Evolutionary conservation across 2,113 vertebrate species (phyloP), one percentile per base, ranked within the genome.

Genomic region (Beaufortia kweichowensis): DNA sequence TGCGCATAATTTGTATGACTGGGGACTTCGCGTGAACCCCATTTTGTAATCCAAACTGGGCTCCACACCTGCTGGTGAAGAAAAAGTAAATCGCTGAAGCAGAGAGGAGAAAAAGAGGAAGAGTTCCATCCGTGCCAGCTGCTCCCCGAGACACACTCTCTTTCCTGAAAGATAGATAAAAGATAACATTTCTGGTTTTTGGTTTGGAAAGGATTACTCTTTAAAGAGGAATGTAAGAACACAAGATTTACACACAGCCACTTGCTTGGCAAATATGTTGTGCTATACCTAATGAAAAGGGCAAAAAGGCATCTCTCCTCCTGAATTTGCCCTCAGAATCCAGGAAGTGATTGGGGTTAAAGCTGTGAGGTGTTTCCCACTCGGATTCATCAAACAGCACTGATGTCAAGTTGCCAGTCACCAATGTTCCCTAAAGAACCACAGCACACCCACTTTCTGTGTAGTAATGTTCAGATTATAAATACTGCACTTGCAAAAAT

Each of bases 261-360:
- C 3, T 35, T 35, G 33, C 33, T 35, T 7, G 33, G 5, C 33
- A n/a, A 35, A 7, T 35, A 9, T 35, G 24, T 29, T 24, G n/a
- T 3, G 26, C 15, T 57, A 71, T 63, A 94, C 94, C 93, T 81
- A 89, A 62, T 78, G 93, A 94, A 82, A 96, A 96, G 26, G 94
- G 92, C 64, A 94, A 62, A 79, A 96, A 95, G 79, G 91, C 86
- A 29, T 95, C 94, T 74, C 83, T 91, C 78, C 89, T 94, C 85
- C 89, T 91, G 80, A 95, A 92, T 75, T 90, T 89, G 57, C 93
- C 91, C 0, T 95, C 91, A 69, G 74, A 61, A 66, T 95, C 93
- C 89, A 96, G 86, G 78, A 96, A 96, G 75, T 95, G 95, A 57
- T 91, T 88, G 1, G 94, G 94, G 83, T 95, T 94, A 86, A 96